A percentile compares a stretch with the other conserved stretches of the same genome.
Evolutionary conservation across 2,113 vertebrate species (phyloP).

Genomic region (Menura novaehollandiae): DNA sequence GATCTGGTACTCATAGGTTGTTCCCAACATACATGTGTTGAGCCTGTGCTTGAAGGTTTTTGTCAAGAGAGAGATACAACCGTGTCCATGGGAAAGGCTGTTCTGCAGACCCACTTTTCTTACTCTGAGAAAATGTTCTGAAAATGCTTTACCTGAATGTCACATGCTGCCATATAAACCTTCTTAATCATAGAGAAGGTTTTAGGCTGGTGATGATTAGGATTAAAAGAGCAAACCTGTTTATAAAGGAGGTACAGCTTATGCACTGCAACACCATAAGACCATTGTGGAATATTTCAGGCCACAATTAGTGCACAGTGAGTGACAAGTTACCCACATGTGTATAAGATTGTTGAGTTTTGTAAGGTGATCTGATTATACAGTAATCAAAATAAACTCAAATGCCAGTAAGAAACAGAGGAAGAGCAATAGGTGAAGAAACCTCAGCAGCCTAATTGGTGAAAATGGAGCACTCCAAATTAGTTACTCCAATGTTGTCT

Average conservation of each 20-base stretch:
- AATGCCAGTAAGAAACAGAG: background rate
- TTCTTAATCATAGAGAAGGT: background rate
- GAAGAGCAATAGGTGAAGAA: background rate
- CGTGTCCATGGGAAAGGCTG: background rate
- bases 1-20: background rate
- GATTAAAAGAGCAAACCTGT: background rate
- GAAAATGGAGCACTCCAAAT: background rate
- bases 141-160: background rate
- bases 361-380: background rate
- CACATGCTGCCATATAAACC: background rate
- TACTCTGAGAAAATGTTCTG: background rate
- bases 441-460: background rate
- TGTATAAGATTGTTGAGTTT: background rate
- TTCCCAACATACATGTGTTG: rapidly evolving
- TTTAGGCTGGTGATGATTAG: background rate
- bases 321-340: background rate
- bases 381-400: background rate
- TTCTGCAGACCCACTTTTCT: background rate
- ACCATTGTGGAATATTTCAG: background rate
- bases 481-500: background rate
- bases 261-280: background rate
- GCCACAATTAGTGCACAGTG: background rate
- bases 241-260: background rate
- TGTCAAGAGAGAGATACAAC: background rate
- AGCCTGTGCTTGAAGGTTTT: background rate